Conservation (phyloP, 2,888 invertebrate genomes). For the Muscina levida region DNA sequence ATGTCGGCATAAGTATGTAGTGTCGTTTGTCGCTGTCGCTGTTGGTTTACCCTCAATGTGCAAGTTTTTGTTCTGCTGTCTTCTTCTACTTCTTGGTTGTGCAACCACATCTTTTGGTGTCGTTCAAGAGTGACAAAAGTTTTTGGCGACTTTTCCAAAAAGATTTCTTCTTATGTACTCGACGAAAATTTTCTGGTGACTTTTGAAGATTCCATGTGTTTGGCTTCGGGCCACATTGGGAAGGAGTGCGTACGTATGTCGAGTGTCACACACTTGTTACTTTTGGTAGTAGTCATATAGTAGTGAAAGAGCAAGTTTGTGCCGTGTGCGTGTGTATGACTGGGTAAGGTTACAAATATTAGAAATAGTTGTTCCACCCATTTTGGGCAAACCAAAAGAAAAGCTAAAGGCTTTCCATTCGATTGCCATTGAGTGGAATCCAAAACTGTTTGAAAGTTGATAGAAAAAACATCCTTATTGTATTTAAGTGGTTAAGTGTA, state of each 20-base stretch:
- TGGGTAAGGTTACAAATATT: slow-evolving; percentile 24
- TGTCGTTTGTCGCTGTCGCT: too few relatives aligned
- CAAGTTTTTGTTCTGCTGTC: too few relatives aligned
- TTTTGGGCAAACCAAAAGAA: neutral
- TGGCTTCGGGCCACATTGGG: slow-evolving; percentile 30
- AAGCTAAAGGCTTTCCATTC: slow-evolving; percentile 8
- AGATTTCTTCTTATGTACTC: slow-evolving; percentile 22
- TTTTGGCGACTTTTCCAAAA: slow-evolving; percentile 30
- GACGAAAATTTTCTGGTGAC: slow-evolving; percentile 45
- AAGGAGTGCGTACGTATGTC: slow-evolving; percentile 1
- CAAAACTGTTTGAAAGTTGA: neutral
- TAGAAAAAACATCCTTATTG: slow-evolving; percentile 74
- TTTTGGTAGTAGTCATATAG: too few relatives aligned
- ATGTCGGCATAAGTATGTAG: too few relatives aligned
- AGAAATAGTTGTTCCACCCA: slow-evolving; percentile 30
- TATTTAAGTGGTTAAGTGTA: slow-evolving; percentile 75
- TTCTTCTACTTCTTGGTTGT: slow-evolving; percentile 13
- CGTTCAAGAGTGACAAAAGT: slow-evolving; percentile 43
- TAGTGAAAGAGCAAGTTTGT: too few relatives aligned
- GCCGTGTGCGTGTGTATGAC: neutral
- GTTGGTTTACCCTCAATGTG: neutral
- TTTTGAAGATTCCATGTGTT: slow-evolving; percentile 44
- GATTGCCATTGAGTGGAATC: too few relatives aligned
- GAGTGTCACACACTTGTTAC: slow-evolving; percentile 23
- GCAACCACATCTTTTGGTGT: slow-evolving; percentile 15